Base-by-base conservation (phyloP, 1,140 invertebrate genomes). In the Conopomorpha cramerella region DNA sequence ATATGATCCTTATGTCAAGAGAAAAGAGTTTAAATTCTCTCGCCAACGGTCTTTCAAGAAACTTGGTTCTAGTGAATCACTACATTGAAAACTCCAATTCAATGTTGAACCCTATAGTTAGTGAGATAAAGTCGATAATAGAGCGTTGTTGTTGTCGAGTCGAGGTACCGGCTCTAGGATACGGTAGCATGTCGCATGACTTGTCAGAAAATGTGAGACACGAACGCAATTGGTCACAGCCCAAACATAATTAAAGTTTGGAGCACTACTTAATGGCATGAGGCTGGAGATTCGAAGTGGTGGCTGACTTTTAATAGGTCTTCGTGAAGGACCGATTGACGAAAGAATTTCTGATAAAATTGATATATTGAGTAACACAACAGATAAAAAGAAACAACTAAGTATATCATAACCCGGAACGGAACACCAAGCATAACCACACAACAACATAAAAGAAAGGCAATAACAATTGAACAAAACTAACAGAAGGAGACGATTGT, bases 241-340 rank as follows among this genome's bases (percentile, higher is more conserved):
- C 66, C 43, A 58, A 72, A 72, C 60, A 66, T 73, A 76, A 76
- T 76, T 76, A 76, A 76, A 76, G 67, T 76, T 76, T 70, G 68
- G 66, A 66, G 63, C 60, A 67, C 54, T 63, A 62, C 51, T 60
- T 76, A 71, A 73, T 76, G 68, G 68, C 63, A 63, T 70, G 62
- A 72, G 57, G 63, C 62, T 59, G 57, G 56, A 63, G 54, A 72
- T 76, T 72, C 64, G 67, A 67, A 66, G 62, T 70, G 64, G 62
- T 70, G 54, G 54, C 49, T 72, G 67, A 74, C 64, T 74, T 74
- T 72, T 71, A 71, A 76, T 76, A 66, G 64, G 61, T 58, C 57
- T 60, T 70, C 63, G 61, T 70, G 58, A 67, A 72, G 64, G 68
- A 73, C 62, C 55, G 58, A 61, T 55, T 62, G 56, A 43, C 36